Percentiles rank a stretch among this genome's conserved stretches.
Conservation (phyloP, 2,888 invertebrate genomes). For the Dicycla oo region DNA sequence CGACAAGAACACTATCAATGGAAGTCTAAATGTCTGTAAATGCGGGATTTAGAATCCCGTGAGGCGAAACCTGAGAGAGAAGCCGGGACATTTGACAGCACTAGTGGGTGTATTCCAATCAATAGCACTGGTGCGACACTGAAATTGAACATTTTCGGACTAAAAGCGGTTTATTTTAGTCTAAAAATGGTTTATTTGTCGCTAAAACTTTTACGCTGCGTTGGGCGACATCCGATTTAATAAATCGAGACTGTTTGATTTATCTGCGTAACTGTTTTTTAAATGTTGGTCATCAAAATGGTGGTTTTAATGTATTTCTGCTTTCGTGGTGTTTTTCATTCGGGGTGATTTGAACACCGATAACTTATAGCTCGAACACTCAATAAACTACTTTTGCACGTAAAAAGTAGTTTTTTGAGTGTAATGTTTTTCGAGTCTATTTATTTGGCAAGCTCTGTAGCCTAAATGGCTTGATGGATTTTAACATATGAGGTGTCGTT, state of each 20-base stretch:
- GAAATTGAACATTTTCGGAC: constrained; percentile 50
- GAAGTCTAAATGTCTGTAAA: constrained; percentile 27
- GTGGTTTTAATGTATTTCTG: constrained; percentile 31
- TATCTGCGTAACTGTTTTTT: constrained; percentile 50
- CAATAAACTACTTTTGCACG: background rate
- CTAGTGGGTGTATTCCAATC: constrained; percentile 57
- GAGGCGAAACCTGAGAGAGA: constrained; percentile 17
- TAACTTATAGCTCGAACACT: background rate
- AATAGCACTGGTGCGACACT: constrained; percentile 48
- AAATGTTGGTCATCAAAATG: constrained; percentile 34
- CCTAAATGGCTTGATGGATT: too few species aligned
- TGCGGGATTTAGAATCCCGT: constrained; percentile 8
- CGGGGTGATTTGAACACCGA: background rate
- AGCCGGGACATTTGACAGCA: constrained; percentile 37
- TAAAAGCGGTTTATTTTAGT: constrained; percentile 53
- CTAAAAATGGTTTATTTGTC: constrained; percentile 58
- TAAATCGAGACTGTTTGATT: constrained; percentile 61
- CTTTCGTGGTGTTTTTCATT: constrained; percentile 20
- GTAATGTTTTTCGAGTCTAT: too few species aligned
- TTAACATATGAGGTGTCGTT: too few species aligned
- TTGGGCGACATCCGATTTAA: constrained; percentile 52
- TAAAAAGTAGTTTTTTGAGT: too few species aligned
- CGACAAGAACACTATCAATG: constrained; percentile 14
- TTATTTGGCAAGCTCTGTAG: too few species aligned
- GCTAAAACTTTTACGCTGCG: constrained; percentile 57